Evolutionary conservation across 2,888 invertebrate genomes (phyloP).

Genomic region (Ectemnius cavifrons): DNA sequence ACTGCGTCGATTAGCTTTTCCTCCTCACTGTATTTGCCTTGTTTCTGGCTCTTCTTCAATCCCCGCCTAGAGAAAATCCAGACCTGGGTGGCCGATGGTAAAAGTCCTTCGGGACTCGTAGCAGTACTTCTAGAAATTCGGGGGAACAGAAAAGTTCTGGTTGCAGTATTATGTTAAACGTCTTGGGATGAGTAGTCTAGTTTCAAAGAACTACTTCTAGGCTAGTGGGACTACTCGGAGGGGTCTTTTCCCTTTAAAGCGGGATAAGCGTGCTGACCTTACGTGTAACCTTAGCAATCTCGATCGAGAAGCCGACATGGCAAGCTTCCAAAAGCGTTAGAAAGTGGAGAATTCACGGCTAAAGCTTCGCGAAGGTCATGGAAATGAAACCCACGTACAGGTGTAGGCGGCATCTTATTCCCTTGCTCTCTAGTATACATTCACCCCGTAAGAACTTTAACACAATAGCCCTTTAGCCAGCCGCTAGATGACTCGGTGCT

Average conservation of each 20-base stretch:
- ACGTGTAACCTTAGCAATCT: slow-evolving; percentile 24
- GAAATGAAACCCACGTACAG: not conserved
- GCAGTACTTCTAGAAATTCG: too few species aligned
- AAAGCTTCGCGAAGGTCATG: not conserved
- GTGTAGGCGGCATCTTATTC: not conserved
- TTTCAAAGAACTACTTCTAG: not conserved
- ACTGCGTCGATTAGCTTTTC: not conserved
- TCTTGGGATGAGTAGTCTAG: too few species aligned
- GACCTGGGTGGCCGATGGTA: too few species aligned
- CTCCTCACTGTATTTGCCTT: too few species aligned
- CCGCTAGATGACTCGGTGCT: too few species aligned
- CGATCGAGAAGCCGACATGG: slow-evolving; percentile 20
- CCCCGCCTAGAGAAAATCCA: too few species aligned
- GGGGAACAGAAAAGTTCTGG: too few species aligned
- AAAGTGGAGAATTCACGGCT: slow-evolving; percentile 15
- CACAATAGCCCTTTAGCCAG: not conserved
- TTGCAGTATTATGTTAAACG: too few species aligned
- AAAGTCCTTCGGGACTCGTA: too few species aligned
- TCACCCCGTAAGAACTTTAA: not conserved
- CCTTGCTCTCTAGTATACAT: not conserved
- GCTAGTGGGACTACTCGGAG: not conserved
- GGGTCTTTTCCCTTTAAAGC: not conserved
- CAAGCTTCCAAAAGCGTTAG: slow-evolving; percentile 32
- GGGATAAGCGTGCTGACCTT: not conserved
- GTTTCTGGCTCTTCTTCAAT: too few species aligned